These are phyloP conservation scores for Monodelphis domestica DNA, from an alignment of 2,797 vertebrate genomes.

Conservation along the genomic window DNA sequence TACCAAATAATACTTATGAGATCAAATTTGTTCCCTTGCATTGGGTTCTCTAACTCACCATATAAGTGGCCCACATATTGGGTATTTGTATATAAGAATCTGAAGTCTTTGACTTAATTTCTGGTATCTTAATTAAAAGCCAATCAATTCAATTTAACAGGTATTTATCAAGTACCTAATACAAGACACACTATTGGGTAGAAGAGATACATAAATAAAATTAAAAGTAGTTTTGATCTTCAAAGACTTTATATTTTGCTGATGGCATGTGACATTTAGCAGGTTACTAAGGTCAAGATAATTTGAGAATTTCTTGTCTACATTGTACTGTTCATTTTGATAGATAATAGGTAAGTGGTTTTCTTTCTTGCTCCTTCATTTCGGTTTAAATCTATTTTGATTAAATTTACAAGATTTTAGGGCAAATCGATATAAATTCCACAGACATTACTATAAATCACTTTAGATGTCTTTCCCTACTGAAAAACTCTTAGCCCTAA, in stretches of 20 bases:
- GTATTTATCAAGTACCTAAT: background rate
- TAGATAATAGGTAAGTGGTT: background rate
- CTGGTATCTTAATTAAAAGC: background rate
- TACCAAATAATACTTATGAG: background rate
- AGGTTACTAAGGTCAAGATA: background rate
- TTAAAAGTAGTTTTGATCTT: background rate
- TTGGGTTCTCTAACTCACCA: background rate
- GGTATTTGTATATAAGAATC: background rate
- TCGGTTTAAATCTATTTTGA: background rate
- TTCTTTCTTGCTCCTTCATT: background rate
- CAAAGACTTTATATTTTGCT: background rate
- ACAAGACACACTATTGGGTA: background rate
- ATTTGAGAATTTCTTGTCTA: background rate
- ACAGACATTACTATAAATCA: background rate
- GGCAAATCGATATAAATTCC: background rate
- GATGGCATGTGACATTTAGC: background rate
- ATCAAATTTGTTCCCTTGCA: background rate
- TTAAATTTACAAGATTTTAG: background rate
- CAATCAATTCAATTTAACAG: background rate
- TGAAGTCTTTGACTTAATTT: background rate
- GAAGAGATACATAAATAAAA: background rate
- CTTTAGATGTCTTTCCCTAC: background rate
- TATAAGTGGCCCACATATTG: background rate
- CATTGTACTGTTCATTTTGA: background rate
- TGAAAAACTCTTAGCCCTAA: background rate